Conservation (phyloP, 2,888 invertebrate genomes). For the Nysson spinosus region DNA sequence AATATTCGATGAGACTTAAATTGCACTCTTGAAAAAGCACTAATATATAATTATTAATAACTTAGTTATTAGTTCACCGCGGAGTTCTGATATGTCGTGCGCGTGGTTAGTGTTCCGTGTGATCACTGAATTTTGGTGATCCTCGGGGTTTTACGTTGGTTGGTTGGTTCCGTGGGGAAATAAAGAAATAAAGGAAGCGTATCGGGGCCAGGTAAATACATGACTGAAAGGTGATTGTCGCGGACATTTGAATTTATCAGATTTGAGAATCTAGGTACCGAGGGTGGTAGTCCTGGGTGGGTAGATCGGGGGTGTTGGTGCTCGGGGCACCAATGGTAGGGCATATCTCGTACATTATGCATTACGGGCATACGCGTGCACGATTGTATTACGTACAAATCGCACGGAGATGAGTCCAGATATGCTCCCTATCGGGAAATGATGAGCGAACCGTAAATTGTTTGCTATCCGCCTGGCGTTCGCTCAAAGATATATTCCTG, state of each 20-base stretch:
- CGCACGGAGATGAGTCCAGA: slow-evolving; percentile 29
- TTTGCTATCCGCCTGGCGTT: not conserved
- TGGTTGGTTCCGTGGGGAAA: not conserved
- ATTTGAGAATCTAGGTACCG: slow-evolving; percentile 26
- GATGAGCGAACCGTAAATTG: not conserved
- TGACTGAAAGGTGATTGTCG: slow-evolving; percentile 31
- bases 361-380: slow-evolving; percentile 7
- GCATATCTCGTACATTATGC: slow-evolving; percentile 18
- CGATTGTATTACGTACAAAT: slow-evolving; percentile 33
- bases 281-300: slow-evolving; percentile 15
- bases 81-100: too few relatives aligned
- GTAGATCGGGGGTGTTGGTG: too few relatives aligned
- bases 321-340: slow-evolving; percentile 9
- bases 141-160: not conserved
- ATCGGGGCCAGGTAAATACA: slow-evolving; percentile 9
- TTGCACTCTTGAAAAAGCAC: too few relatives aligned
- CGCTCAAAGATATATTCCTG: not conserved
- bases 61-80: too few relatives aligned
- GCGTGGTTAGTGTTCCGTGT: too few relatives aligned
- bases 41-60: too few relatives aligned
- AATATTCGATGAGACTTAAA: too few relatives aligned
- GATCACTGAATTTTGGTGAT: too few relatives aligned
- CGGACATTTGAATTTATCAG: slow-evolving; percentile 42
- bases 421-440: slow-evolving; percentile 15
- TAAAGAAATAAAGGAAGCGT: slow-evolving; percentile 9